These are phyloP conservation scores for Saxidomus purpurata DNA, from an alignment of 1,140 invertebrate species.

Conservation along the genomic window DNA sequence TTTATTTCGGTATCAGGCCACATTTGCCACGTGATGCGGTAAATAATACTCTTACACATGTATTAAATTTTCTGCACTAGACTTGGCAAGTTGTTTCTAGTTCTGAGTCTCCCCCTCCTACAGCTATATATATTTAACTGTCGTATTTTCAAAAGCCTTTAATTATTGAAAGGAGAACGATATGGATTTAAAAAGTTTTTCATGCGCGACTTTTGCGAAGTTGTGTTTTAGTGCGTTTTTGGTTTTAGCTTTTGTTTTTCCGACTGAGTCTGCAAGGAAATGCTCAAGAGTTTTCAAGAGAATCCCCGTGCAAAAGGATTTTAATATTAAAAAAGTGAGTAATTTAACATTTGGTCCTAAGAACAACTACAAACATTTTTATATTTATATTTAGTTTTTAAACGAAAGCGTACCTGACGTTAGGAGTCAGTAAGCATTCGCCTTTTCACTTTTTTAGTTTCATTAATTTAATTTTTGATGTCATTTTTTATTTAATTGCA, in stretches of 20 bases:
- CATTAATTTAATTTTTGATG: too few relatives aligned
- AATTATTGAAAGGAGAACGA: not conserved
- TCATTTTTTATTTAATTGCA: too few relatives aligned
- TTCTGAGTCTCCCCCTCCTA: too few relatives aligned
- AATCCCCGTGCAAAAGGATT: constrained; percentile 28
- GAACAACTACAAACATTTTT: not conserved
- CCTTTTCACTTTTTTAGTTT: too few relatives aligned
- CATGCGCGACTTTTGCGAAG: not conserved
- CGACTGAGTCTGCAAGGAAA: not conserved
- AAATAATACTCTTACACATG: not conserved
- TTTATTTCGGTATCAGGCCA: not conserved
- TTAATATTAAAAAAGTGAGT: constrained; percentile 33
- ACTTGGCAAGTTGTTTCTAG: not conserved
- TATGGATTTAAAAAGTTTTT: not conserved
- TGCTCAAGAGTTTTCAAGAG: not conserved
- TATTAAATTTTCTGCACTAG: not conserved
- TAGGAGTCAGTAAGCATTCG: too few relatives aligned
- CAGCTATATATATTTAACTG: too few relatives aligned
- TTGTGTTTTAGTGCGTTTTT: not conserved
- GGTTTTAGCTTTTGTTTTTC: not conserved
- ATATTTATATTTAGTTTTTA: too few relatives aligned
- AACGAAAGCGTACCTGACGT: too few relatives aligned
- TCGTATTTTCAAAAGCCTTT: too few relatives aligned
- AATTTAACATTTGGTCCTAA: not conserved
- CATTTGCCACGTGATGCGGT: not conserved